phyloP scores from a whole-genome alignment of 2,113 vertebrate genomes.

The Grallaria varia region DNA sequence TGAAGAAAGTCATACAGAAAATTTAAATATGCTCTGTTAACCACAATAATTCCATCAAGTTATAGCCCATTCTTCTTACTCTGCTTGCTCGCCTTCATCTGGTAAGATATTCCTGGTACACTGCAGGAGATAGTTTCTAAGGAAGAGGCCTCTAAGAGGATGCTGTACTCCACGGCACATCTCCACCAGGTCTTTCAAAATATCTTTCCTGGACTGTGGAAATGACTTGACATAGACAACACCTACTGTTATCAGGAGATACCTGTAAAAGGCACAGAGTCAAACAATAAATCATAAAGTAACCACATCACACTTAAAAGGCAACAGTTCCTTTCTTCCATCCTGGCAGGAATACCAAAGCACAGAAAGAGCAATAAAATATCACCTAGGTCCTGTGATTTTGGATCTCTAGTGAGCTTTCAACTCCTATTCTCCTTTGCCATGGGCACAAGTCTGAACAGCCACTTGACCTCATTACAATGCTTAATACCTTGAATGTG shows the following conservation, averaged over 20 bases:
- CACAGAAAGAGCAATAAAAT: background rate
- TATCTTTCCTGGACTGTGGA: constrained; percentile 98
- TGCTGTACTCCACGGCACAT: constrained; percentile 99
- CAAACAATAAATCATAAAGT: background rate
- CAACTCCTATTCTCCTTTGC: background rate
- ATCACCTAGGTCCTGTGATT: background rate
- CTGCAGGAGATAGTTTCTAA: constrained; percentile 96
- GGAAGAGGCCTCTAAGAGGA: constrained; percentile 92
- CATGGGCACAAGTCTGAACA: background rate
- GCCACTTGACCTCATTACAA: background rate
- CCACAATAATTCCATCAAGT: background rate
- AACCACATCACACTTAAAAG: background rate
- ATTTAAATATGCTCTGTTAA: background rate
- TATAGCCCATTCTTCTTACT: constrained; percentile 77
- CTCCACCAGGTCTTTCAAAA: constrained; percentile 98
- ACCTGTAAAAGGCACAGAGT: constrained; percentile 74
- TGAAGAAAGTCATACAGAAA: background rate
- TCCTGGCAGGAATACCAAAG: background rate
- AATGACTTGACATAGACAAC: constrained; percentile 98
- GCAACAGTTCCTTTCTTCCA: background rate
- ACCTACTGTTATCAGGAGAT: constrained; percentile 95
- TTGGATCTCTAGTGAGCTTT: background rate
- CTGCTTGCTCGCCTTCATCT: constrained; percentile 92
- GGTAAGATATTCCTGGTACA: constrained; percentile 97
- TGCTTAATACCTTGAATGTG: background rate